Percentiles rank a stretch among this genome's conserved stretches.
phyloP scores from a whole-genome alignment of 1,140 invertebrate genomes.

The Drosophila prosaltans region DNA sequence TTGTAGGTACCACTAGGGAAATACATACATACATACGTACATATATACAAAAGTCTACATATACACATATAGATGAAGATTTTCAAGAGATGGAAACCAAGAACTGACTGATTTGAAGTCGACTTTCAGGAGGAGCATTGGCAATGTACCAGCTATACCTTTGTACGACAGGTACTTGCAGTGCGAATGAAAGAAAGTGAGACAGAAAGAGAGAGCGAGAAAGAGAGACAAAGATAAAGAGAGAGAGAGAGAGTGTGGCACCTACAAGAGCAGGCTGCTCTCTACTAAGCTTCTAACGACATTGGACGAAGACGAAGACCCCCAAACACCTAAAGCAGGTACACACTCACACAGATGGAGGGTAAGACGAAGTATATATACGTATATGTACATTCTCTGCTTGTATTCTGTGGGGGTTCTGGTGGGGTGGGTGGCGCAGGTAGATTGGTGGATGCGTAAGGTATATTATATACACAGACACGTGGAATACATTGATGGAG shows the following conservation, averaged over 20 bases:
- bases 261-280: conserved; percentile 53
- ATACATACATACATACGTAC: conserved; percentile 6
- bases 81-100: conserved; percentile 19
- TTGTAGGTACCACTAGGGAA: conserved; percentile 23
- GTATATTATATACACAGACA: conserved; percentile 75
- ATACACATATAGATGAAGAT: conserved; percentile 29
- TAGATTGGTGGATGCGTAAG: conserved; percentile 83
- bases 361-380: conserved; percentile 11
- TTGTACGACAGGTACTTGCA: conserved; percentile 47
- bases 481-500: conserved; percentile 49
- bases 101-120: conserved; percentile 40
- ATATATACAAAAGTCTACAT: conserved; percentile 15
- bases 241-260: conserved; percentile 35
- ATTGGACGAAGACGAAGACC: conserved; percentile 58
- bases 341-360: conserved; percentile 45
- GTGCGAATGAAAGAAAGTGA: conserved; percentile 35
- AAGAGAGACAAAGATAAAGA: conserved; percentile 35
- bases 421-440: conserved; percentile 70
- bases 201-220: conserved; percentile 30
- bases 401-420: conserved; percentile 27
- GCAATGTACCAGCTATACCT: conserved; percentile 6
- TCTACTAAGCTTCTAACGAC: conserved; percentile 53
- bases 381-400: conserved; percentile 29
- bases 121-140: conserved; percentile 3
- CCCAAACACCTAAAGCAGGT: conserved; percentile 73